A percentile compares a stretch with the other conserved stretches of the same genome.
Evolutionary conservation across 2,797 vertebrate genomes (phyloP).

Genomic region (Gobio occitaniae): DNA sequence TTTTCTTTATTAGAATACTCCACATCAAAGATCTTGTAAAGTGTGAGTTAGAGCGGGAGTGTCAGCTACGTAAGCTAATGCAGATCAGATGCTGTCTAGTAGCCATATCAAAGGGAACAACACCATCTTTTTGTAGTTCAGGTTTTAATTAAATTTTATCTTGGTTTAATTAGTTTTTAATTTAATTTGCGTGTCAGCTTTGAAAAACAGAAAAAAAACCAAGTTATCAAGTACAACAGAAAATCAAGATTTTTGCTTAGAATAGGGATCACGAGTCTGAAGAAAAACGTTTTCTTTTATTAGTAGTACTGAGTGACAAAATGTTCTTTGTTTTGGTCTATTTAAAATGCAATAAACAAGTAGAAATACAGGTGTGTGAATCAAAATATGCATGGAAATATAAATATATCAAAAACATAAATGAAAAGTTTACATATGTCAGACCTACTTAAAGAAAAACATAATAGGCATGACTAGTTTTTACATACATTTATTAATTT

Average conservation of each 20-base stretch:
- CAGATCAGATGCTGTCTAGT: constrained; percentile 54
- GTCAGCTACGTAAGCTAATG: constrained; percentile 49
- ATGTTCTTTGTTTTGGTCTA: not conserved
- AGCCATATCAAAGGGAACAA: constrained; percentile 61
- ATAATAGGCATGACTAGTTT: not conserved
- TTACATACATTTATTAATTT: not conserved
- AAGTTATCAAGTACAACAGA: constrained; percentile 35
- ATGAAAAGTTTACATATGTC: not conserved
- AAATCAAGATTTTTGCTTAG: not conserved
- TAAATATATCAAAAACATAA: not conserved
- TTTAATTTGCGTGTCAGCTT: constrained; percentile 34
- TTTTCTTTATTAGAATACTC: constrained; percentile 48
- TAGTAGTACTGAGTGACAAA: not conserved
- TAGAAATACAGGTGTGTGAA: not conserved
- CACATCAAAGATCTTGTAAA: constrained; percentile 54
- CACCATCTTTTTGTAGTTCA: constrained; percentile 52
- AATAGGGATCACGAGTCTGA: not conserved
- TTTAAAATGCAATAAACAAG: not conserved
- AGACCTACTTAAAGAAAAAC: not conserved
- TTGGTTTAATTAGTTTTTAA: constrained; percentile 52
- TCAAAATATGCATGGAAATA: not conserved
- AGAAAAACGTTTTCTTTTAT: not conserved
- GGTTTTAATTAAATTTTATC: constrained; percentile 54
- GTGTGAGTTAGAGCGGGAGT: constrained; percentile 45
- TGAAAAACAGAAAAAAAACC: constrained; percentile 37